Percentiles rank a stretch among this genome's conserved stretches.
Conservation (phyloP, 2,888 invertebrate species). For the Dasypolia templi region DNA sequence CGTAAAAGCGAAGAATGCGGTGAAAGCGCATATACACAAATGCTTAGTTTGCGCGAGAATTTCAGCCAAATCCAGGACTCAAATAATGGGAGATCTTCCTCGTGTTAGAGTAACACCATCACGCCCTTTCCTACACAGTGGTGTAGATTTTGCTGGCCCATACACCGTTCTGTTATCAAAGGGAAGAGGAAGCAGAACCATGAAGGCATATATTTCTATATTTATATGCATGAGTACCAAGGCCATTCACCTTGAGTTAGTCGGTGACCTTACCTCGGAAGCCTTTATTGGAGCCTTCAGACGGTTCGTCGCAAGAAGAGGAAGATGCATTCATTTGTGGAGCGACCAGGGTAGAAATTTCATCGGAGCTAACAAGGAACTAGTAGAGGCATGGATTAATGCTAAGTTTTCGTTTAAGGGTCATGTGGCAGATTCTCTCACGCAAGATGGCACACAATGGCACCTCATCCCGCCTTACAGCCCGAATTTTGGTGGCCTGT, state of each 20-base stretch:
- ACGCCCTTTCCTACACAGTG: not conserved
- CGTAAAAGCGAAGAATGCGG: not conserved
- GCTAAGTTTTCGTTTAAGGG: too few relatives aligned
- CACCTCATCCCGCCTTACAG: too few relatives aligned
- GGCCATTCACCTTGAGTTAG: constrained; percentile 3
- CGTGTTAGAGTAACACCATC: not conserved
- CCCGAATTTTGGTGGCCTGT: too few relatives aligned
- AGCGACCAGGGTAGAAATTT: constrained; percentile 1
- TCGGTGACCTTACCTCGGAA: not conserved
- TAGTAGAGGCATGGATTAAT: too few relatives aligned
- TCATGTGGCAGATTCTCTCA: too few relatives aligned
- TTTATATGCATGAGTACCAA: not conserved
- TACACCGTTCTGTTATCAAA: not conserved
- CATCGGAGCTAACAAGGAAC: not conserved
- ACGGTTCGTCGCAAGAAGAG: not conserved
- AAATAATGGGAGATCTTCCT: not conserved
- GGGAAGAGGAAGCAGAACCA: not conserved
- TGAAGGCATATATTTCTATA: not conserved
- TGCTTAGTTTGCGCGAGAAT: not conserved
- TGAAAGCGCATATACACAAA: not conserved
- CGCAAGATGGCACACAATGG: too few relatives aligned
- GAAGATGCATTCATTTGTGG: not conserved
- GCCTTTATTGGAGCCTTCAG: constrained; percentile 3
- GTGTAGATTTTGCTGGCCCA: not conserved
- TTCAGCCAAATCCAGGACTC: not conserved